These are phyloP conservation scores for Mythimna ferrago DNA, from an alignment of 2,888 invertebrate species.

Conservation along the genomic window DNA sequence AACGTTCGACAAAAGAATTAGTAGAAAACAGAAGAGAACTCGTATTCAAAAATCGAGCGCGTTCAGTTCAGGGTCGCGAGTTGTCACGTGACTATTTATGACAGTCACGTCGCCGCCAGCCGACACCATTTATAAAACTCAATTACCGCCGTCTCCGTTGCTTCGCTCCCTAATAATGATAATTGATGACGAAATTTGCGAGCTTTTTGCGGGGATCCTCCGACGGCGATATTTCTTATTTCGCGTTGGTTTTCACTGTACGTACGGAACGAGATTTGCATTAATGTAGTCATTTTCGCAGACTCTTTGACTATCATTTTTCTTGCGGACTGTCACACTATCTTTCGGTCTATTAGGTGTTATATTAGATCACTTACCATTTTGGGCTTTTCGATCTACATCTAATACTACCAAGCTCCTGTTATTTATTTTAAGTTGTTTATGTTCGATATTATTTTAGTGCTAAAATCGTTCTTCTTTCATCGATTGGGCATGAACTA, in stretches of 20 bases:
- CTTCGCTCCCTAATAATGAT: slow-evolving; percentile 88
- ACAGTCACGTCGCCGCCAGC: slow-evolving; percentile 79
- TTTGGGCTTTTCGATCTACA: too few relatives aligned
- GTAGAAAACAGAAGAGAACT: background rate
- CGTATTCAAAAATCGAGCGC: slow-evolving; percentile 41
- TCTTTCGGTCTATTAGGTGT: background rate
- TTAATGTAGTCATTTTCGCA: background rate
- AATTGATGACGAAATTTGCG: slow-evolving; percentile 90
- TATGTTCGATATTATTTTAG: too few relatives aligned
- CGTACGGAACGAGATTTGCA: slow-evolving; percentile 55
- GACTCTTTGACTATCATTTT: background rate
- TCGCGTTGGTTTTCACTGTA: slow-evolving; percentile 72
- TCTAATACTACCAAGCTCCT: too few relatives aligned
- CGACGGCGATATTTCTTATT: slow-evolving; percentile 86
- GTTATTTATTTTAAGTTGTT: too few relatives aligned
- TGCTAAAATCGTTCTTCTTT: too few relatives aligned
- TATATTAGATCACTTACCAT: too few relatives aligned
- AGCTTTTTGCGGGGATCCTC: slow-evolving; percentile 89
- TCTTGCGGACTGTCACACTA: background rate
- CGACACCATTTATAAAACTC: slow-evolving; percentile 89
- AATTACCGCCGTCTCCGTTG: slow-evolving; percentile 83
- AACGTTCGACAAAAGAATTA: too few relatives aligned
- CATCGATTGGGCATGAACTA: background rate
- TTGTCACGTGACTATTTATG: slow-evolving; percentile 74
- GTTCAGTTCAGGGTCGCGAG: slow-evolving; percentile 54